These are phyloP conservation scores for Passer montanus DNA, from an alignment of 2,113 vertebrate genomes.

Conservation along the genomic window DNA sequence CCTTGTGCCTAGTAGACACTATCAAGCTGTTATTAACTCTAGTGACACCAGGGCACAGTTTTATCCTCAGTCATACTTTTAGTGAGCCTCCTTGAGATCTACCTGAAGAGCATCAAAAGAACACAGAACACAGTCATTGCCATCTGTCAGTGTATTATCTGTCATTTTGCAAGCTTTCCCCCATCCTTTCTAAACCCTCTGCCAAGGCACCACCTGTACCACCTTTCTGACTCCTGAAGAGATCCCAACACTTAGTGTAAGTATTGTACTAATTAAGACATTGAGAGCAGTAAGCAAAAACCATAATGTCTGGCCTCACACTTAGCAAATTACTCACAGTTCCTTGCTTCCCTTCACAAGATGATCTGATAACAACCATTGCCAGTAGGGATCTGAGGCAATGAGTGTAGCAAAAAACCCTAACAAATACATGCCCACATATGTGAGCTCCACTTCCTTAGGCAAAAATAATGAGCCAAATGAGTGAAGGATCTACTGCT, in stretches of 20 bases:
- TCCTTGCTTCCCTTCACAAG: background rate
- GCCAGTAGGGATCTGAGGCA: background rate
- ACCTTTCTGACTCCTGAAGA: background rate
- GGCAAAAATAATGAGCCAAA: background rate
- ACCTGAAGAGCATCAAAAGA: background rate
- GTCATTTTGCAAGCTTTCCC: background rate
- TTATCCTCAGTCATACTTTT: background rate
- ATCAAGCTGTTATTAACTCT: background rate
- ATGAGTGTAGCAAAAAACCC: background rate
- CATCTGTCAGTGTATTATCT: background rate
- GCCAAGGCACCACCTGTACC: background rate
- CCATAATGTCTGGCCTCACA: background rate
- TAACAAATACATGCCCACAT: background rate
- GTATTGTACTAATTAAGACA: background rate
- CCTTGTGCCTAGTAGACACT: background rate
- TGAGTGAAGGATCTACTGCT: background rate
- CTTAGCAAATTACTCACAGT: background rate
- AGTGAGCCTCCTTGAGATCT: background rate
- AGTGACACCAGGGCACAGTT: background rate
- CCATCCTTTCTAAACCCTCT: background rate
- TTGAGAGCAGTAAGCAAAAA: slow-evolving; percentile 1
- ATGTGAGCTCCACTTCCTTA: background rate
- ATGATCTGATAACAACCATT: background rate
- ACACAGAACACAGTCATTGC: background rate
- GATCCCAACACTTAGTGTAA: background rate